These are phyloP conservation scores for Australoheros scitulus DNA, from an alignment of 2,113 vertebrate species.

Conservation along the genomic window DNA sequence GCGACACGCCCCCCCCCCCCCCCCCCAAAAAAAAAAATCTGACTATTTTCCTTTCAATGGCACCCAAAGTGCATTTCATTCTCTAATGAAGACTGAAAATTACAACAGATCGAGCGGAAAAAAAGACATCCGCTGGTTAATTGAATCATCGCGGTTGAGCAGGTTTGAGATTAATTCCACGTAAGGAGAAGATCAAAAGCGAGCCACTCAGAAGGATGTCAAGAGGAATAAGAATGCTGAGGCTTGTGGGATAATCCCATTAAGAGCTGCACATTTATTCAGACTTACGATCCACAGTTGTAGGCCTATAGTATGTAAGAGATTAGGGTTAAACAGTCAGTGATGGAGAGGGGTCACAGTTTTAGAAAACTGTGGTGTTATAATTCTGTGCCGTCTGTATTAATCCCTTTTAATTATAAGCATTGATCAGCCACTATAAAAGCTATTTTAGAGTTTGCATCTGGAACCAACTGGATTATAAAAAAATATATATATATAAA, in stretches of 20 bases:
- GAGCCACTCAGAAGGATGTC: conserved; percentile 60
- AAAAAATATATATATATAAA: conserved; percentile 3
- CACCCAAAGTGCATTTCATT: conserved; percentile 50
- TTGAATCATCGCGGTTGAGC: conserved; percentile 75
- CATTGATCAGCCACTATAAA: conserved; percentile 24
- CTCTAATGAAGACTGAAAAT: conserved; percentile 69
- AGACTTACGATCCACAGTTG: conserved; percentile 39
- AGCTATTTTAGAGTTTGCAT: conserved; percentile 49
- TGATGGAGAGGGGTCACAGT: conserved; percentile 32
- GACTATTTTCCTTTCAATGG: conserved; percentile 27
- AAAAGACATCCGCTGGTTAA: conserved; percentile 74
- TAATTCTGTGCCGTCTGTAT: conserved; percentile 5
- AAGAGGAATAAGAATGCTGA: conserved; percentile 67
- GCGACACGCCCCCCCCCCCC: too few relatives aligned
- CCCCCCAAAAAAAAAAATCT: conserved; percentile 13
- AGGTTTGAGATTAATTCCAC: conserved; percentile 76
- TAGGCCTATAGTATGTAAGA: conserved; percentile 27
- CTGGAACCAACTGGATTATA: conserved; percentile 70
- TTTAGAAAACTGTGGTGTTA: not conserved
- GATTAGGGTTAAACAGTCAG: conserved; percentile 30
- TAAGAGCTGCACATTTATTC: conserved; percentile 68
- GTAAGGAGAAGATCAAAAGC: conserved; percentile 74
- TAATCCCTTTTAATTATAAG: conserved; percentile 33
- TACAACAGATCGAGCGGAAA: conserved; percentile 61
- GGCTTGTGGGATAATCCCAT: conserved; percentile 78